Conservation (phyloP, 2,888 invertebrate species). For the Proisotoma minuta region DNA sequence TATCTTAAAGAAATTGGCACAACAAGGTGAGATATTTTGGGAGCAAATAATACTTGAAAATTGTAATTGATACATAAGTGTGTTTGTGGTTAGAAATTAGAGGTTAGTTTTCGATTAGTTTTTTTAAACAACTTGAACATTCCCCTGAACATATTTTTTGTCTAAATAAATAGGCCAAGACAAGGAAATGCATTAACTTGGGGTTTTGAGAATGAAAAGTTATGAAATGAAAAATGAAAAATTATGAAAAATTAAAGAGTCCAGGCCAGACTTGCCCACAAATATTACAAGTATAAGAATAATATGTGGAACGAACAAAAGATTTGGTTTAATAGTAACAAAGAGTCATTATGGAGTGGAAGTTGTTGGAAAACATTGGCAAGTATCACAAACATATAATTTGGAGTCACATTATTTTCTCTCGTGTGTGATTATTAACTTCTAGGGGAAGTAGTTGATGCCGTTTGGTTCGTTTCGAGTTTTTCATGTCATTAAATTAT, state of each 20-base stretch:
- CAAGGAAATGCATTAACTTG: no score
- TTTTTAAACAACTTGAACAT: no score
- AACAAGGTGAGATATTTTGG: conserved; percentile 60
- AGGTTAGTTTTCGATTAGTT: no score
- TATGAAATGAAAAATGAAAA: conserved; percentile 7
- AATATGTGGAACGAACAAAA: conserved; percentile 5
- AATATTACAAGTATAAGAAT: background rate
- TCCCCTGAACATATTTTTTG: no score
- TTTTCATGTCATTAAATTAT: conserved; percentile 37
- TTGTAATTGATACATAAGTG: no score
- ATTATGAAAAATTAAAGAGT: conserved; percentile 1
- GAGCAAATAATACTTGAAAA: conserved; percentile 41
- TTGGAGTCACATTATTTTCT: conserved; percentile 42
- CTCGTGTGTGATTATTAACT: conserved; percentile 41
- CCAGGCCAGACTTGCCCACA: background rate
- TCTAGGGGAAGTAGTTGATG: conserved; percentile 32
- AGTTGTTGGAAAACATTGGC: conserved; percentile 32
- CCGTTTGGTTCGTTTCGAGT: conserved; percentile 29
- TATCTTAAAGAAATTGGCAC: conserved; percentile 77
- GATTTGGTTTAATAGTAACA: conserved; percentile 27
- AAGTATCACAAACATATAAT: conserved; percentile 41
- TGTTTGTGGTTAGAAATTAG: no score
- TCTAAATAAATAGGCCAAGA: no score
- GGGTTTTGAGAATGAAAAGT: no score
- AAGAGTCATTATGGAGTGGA: conserved; percentile 25